A percentile compares a stretch with the other conserved stretches of the same genome.
Conservation (phyloP, 2,797 vertebrate genomes). For the Spinus olivaceus region DNA sequence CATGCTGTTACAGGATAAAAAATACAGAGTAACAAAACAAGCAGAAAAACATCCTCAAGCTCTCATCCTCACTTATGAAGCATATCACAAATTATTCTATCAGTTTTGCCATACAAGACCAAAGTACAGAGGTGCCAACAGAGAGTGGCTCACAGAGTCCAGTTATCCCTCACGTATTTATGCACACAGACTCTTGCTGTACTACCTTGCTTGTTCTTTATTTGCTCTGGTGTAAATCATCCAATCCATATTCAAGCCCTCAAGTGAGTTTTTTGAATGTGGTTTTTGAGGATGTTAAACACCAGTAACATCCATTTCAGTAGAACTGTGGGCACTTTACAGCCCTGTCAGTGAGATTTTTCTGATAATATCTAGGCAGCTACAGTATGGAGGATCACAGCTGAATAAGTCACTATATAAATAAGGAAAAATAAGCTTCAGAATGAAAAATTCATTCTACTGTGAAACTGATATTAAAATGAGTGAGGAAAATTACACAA, state of each 20-base stretch:
- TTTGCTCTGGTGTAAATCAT: background rate
- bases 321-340: background rate
- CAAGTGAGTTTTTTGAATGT: background rate
- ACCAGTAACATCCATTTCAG: background rate
- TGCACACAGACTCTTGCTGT: background rate
- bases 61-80: background rate
- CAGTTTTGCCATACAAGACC: rapidly evolving
- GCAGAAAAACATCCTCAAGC: rapidly evolving
- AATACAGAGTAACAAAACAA: background rate
- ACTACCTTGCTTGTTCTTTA: background rate
- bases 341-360: background rate
- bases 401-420: background rate
- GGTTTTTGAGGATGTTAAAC: background rate
- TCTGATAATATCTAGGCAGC: background rate
- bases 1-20: background rate
- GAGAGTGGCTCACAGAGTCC: background rate
- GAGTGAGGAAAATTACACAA: background rate
- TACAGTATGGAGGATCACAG: background rate
- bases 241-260: background rate
- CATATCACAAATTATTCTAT: background rate
- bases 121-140: background rate
- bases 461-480: background rate
- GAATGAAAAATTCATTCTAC: background rate
- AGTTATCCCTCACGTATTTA: rapidly evolving
- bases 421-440: background rate